Evolutionary conservation across 2,113 vertebrate genomes (phyloP).

Genomic region (Anhinga rufa): DNA sequence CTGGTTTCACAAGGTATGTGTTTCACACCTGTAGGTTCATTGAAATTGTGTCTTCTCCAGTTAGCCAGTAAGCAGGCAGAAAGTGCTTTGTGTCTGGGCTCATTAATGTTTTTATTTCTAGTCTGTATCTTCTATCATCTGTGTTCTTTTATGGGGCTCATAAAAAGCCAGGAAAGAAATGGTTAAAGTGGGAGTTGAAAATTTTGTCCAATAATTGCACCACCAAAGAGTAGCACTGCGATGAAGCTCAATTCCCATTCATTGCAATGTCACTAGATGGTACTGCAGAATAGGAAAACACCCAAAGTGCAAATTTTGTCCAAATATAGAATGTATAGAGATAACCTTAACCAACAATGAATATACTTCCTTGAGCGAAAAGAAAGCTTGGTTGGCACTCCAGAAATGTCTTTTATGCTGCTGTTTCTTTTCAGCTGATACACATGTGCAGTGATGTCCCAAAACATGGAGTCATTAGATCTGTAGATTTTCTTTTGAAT

Average conservation of each 20-base stretch:
- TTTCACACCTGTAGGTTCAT: not conserved
- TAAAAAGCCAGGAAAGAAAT: not conserved
- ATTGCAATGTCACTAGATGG: conserved; percentile 20
- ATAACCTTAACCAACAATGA: fast-evolving
- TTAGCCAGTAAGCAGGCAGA: not conserved
- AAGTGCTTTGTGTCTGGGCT: not conserved
- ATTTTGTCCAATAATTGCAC: not conserved
- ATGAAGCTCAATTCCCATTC: not conserved
- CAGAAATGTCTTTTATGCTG: not conserved
- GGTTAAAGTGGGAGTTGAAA: not conserved
- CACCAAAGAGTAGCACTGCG: not conserved
- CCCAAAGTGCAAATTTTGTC: fast-evolving
- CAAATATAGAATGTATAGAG: not conserved
- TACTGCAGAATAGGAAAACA: not conserved
- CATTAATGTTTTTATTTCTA: not conserved
- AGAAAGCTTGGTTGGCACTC: not conserved
- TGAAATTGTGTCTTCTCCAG: not conserved
- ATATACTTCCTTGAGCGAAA: not conserved
- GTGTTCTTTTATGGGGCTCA: not conserved
- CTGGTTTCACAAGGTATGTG: not conserved
- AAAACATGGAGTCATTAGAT: not conserved
- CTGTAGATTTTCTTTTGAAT: not conserved
- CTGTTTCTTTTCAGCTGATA: not conserved
- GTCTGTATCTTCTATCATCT: not conserved
- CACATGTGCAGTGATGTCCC: fast-evolving